phyloP scores from a whole-genome alignment of 2,888 invertebrate species.

The Agrotis clavis region DNA sequence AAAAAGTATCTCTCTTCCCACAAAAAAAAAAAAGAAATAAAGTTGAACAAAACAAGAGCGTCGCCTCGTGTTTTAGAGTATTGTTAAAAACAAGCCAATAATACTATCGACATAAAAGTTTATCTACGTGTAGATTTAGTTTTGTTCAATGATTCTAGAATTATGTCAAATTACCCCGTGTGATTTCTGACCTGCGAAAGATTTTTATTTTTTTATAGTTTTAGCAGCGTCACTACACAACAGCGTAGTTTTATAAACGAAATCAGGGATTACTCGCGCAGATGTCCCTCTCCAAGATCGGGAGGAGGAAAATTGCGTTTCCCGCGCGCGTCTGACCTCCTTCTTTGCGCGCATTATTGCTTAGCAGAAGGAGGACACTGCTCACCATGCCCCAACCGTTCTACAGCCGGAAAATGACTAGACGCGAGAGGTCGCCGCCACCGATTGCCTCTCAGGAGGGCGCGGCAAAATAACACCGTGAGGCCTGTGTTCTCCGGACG shows the following conservation, averaged over 20 bases:
- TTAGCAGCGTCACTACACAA: neutral
- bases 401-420: no score
- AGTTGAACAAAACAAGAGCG: constrained; percentile 1
- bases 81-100: neutral
- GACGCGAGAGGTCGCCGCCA: no score
- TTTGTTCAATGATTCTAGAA: neutral
- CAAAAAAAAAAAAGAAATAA: constrained; percentile 1
- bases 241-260: neutral
- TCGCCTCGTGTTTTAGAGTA: neutral
- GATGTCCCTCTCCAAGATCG: neutral
- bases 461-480: no score
- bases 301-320: no score
- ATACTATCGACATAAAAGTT: neutral
- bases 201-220: neutral
- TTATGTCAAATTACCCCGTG: neutral
- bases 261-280: neutral
- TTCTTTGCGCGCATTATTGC: no score
- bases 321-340: no score
- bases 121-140: constrained; percentile 3
- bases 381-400: no score
- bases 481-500: no score
- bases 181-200: neutral
- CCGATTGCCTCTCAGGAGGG: no score
- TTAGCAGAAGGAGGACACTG: no score
- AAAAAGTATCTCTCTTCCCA: neutral